Evolutionary conservation across 23 tunicate species (phyloP).

Genomic region (Ascidia mentula): DNA sequence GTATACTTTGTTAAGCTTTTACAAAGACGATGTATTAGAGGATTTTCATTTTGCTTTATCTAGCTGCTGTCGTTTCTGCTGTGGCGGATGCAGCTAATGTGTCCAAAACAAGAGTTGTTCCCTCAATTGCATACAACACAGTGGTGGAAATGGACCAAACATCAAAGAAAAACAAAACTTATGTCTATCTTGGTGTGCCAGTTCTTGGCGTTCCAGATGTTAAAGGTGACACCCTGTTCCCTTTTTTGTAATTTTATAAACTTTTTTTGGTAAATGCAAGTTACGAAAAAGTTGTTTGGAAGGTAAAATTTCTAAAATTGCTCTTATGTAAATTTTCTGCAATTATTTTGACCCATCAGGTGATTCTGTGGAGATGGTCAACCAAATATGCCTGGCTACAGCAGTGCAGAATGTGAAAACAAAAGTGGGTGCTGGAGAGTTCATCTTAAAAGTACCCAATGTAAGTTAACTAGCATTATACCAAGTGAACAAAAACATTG

Average conservation of each 20-base stretch:
- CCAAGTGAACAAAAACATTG: too few species aligned
- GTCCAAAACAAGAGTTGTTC: not conserved
- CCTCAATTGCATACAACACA: not conserved
- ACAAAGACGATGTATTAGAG: too few species aligned
- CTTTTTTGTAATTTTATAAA: not conserved
- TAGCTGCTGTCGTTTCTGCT: not conserved
- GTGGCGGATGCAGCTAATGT: not conserved
- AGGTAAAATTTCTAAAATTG: too few species aligned
- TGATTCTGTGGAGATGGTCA: not conserved
- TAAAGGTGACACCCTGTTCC: not conserved
- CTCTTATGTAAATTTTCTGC: too few species aligned
- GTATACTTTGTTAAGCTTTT: too few species aligned
- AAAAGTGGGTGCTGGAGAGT: not conserved
- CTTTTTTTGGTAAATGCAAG: too few species aligned
- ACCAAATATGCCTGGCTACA: not conserved
- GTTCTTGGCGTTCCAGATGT: not conserved
- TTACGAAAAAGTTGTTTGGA: too few species aligned
- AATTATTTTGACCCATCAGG: not conserved
- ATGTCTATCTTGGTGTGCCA: not conserved
- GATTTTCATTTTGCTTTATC: not conserved
- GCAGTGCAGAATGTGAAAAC: not conserved
- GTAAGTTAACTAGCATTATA: too few species aligned
- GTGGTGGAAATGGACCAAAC: not conserved
- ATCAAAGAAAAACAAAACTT: not conserved
- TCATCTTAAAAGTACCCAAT: too few species aligned